phyloP scores from a whole-genome alignment of 2,888 invertebrate species.

The Coremacera marginata region DNA sequence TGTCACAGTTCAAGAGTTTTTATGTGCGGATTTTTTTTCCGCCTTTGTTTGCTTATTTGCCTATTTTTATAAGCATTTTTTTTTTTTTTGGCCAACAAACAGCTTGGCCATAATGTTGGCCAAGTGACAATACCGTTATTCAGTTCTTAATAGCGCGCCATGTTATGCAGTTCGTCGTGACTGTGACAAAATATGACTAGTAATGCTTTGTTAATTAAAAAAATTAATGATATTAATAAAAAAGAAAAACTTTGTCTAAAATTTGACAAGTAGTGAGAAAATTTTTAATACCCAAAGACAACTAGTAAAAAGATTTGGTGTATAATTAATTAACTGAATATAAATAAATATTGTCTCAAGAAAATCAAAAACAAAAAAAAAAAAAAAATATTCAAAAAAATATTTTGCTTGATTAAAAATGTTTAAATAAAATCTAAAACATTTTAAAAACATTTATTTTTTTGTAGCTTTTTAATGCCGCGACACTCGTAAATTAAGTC shows the following conservation, averaged over 20 bases:
- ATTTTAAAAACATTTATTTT: background rate
- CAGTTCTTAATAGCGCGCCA: slow-evolving; percentile 25
- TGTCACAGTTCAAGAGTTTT: slow-evolving; percentile 13
- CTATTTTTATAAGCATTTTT: background rate
- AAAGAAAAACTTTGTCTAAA: background rate
- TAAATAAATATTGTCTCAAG: background rate
- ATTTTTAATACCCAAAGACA: background rate
- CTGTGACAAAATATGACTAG: background rate
- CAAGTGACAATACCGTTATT: slow-evolving; percentile 19
- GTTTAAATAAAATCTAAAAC: background rate
- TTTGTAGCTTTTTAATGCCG: background rate
- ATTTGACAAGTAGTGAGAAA: background rate
- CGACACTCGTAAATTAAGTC: slow-evolving; percentile 6
- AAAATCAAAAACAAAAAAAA: background rate
- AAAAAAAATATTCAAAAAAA: background rate
- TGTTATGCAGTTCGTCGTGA: background rate
- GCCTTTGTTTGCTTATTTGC: background rate
- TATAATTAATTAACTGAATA: background rate
- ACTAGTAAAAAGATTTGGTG: background rate
- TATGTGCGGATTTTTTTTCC: background rate
- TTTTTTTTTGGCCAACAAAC: no score
- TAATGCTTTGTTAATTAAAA: background rate
- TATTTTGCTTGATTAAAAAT: background rate
- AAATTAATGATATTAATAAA: background rate
- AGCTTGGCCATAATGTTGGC: slow-evolving; percentile 5